These are phyloP conservation scores for Anableps anableps DNA, from an alignment of 2,797 vertebrate species.

Conservation along the genomic window DNA sequence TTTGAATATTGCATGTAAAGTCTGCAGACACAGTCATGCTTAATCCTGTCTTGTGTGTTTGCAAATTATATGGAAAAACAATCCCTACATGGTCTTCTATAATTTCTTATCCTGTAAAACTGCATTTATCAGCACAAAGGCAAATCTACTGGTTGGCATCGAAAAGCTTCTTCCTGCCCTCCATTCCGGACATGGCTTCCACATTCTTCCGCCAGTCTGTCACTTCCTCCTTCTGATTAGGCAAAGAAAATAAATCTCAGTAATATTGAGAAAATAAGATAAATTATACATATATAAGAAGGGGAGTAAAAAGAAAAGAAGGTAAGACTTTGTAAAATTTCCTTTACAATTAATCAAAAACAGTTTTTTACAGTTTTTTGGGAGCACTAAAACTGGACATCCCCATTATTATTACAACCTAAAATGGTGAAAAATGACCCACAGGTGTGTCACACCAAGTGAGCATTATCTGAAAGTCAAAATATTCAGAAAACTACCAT, in stretches of 20 bases:
- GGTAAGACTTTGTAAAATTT: background rate
- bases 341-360: background rate
- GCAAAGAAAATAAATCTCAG: background rate
- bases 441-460: too few relatives aligned
- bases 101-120: background rate
- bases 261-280: background rate
- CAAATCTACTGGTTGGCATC: conserved; percentile 54
- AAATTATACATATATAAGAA: background rate
- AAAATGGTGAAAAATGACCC: background rate
- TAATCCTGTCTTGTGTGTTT: background rate
- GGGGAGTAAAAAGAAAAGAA: background rate
- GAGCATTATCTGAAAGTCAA: too few relatives aligned
- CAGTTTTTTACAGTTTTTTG: too few relatives aligned
- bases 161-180: conserved; percentile 79
- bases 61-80: background rate
- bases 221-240: conserved; percentile 74
- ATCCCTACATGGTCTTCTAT: background rate
- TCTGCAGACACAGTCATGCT: background rate
- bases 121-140: background rate
- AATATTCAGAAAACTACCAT: too few relatives aligned
- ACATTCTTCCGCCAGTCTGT: conserved; percentile 81
- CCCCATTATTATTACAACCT: background rate
- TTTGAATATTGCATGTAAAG: background rate
- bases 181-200: conserved; percentile 80
- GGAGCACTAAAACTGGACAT: background rate